Evolutionary conservation across 2,888 invertebrate species (phyloP).

Genomic region (Crocallis elinguaria): DNA sequence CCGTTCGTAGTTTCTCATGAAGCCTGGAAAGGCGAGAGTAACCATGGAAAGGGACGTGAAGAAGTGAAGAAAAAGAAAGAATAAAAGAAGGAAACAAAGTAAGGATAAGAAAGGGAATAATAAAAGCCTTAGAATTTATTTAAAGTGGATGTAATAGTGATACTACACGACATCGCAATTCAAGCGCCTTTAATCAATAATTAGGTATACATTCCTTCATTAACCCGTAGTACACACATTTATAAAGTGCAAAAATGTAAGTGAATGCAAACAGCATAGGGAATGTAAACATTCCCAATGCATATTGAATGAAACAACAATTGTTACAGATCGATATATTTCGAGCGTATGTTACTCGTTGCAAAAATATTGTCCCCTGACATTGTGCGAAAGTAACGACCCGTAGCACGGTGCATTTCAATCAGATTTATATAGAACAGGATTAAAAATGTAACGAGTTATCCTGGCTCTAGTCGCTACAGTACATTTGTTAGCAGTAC

Average conservation of each 20-base stretch:
- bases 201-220: no score
- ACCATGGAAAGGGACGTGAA: no score
- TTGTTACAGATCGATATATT: slow-evolving; percentile 21
- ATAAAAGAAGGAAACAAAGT: no score
- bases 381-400: slow-evolving; percentile 59
- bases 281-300: slow-evolving; percentile 9
- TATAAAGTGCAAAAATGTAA: slow-evolving; percentile 6
- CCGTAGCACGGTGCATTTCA: slow-evolving; percentile 63
- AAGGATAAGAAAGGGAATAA: no score
- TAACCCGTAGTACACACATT: background rate
- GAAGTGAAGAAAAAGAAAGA: no score
- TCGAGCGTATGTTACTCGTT: slow-evolving; percentile 34
- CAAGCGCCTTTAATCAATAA: no score
- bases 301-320: slow-evolving; percentile 14
- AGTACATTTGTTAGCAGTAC: slow-evolving; percentile 5
- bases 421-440: slow-evolving; percentile 70
- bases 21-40: no score
- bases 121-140: no score
- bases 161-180: no score
- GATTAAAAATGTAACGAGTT: slow-evolving; percentile 75
- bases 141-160: no score
- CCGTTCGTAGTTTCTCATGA: no score
- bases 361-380: slow-evolving; percentile 42
- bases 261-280: slow-evolving; percentile 5
- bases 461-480: slow-evolving; percentile 41